phyloP scores from a whole-genome alignment of 2,113 vertebrate genomes.

The Lipophrys pholis region DNA sequence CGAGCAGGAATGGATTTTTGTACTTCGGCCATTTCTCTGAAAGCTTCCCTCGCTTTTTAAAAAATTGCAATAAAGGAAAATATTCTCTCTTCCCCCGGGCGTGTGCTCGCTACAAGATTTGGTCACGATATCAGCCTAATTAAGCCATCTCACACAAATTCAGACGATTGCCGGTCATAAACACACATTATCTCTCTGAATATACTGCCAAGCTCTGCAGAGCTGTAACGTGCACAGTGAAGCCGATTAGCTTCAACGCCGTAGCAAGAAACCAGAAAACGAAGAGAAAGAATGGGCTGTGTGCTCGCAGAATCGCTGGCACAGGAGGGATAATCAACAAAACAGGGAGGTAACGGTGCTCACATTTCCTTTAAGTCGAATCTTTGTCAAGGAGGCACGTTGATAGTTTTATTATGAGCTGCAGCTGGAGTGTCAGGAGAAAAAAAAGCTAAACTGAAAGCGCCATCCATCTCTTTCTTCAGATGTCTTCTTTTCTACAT shows the following conservation, averaged over 20 bases:
- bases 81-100: constrained; percentile 34
- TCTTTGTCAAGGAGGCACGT: background rate
- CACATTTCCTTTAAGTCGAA: background rate
- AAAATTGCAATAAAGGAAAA: constrained; percentile 16
- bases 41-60: constrained; percentile 2
- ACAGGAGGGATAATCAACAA: background rate
- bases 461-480: constrained; percentile 29
- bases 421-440: constrained; percentile 11
- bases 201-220: constrained; percentile 35
- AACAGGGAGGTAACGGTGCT: background rate
- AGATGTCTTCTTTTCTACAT: background rate
- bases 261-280: constrained; percentile 42
- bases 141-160: constrained; percentile 49
- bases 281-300: constrained; percentile 25
- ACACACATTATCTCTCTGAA: constrained; percentile 48
- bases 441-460: background rate
- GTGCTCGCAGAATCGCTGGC: background rate
- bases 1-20: constrained; percentile 5
- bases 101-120: constrained; percentile 30
- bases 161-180: constrained; percentile 33
- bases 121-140: constrained; percentile 51
- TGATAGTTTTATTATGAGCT: constrained; percentile 14
- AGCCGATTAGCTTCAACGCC: constrained; percentile 50
- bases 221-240: constrained; percentile 45
- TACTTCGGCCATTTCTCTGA: constrained; percentile 21